Conservation (phyloP, 2,888 invertebrate genomes). For the Galerucella calmariensis region DNA sequence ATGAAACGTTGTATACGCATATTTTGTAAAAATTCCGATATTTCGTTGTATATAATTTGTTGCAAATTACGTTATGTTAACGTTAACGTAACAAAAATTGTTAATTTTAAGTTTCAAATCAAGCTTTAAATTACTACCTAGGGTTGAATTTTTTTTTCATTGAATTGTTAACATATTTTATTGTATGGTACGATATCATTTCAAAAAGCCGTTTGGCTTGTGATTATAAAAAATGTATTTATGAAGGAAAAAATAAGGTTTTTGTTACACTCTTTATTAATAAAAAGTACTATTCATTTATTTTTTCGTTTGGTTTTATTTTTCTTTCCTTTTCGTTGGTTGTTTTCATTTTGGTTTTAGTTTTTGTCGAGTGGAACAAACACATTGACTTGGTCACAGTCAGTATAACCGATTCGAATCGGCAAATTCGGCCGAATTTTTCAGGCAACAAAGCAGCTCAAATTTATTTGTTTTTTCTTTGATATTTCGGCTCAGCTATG, state of each 20-base stretch:
- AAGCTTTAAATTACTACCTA: slow-evolving; percentile 51
- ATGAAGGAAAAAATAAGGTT: slow-evolving; percentile 59
- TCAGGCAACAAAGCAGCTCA: too few species aligned
- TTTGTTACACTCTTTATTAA: slow-evolving; percentile 62
- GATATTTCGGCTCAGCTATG: too few species aligned
- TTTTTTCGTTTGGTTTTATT: slow-evolving; percentile 53
- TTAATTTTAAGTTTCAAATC: slow-evolving; percentile 52
- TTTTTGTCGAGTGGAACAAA: too few species aligned
- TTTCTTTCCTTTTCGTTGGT: slow-evolving; percentile 48
- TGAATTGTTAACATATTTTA: slow-evolving; percentile 47
- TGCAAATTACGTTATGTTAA: slow-evolving; percentile 53
- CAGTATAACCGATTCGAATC: too few species aligned
- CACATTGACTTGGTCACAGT: too few species aligned
- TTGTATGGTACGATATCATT: slow-evolving; percentile 46
- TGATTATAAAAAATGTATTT: slow-evolving; percentile 59
- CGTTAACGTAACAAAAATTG: slow-evolving; percentile 50
- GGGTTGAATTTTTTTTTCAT: slow-evolving; percentile 45
- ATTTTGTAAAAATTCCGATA: slow-evolving; percentile 39
- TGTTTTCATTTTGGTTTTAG: slow-evolving; percentile 20
- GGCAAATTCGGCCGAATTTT: too few species aligned
- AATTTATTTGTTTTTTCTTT: too few species aligned
- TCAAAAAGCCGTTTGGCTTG: slow-evolving; percentile 50
- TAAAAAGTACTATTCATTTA: slow-evolving; percentile 61
- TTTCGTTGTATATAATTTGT: slow-evolving; percentile 48
- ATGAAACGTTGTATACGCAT: slow-evolving; percentile 44